Evolutionary conservation across 2,797 vertebrate genomes (phyloP).

Genomic region (Stomatorhinus walkeri): DNA sequence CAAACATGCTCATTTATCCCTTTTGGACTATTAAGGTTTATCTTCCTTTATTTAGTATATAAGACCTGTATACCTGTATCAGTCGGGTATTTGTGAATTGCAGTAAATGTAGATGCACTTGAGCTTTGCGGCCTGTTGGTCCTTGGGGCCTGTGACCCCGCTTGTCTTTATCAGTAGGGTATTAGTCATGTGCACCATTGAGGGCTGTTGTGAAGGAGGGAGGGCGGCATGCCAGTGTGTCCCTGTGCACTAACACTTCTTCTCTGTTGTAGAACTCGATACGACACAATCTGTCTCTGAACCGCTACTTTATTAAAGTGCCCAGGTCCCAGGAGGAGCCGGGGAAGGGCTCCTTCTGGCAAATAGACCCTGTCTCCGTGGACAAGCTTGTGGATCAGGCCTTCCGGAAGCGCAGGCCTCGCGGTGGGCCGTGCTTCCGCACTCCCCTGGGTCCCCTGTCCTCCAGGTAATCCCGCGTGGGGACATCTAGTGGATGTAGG

Average conservation of each 20-base stretch:
- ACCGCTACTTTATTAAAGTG: slow-evolving; percentile 99
- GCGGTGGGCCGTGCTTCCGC: slow-evolving; percentile 95
- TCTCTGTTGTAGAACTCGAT: slow-evolving; percentile 85
- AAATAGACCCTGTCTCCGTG: slow-evolving; percentile 95
- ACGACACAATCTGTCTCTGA: slow-evolving; percentile 96
- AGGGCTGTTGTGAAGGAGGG: neutral
- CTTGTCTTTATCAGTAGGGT: neutral
- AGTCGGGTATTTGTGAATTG: neutral
- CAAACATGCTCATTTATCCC: neutral
- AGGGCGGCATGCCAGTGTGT: neutral
- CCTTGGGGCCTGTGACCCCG: neutral
- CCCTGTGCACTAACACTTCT: neutral
- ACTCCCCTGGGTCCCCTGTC: slow-evolving; percentile 94
- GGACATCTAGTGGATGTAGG: neutral
- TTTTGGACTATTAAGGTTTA: neutral
- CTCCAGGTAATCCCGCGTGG: slow-evolving; percentile 72
- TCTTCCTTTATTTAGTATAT: neutral
- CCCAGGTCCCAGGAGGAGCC: slow-evolving; percentile 96
- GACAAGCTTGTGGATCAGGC: slow-evolving; percentile 94
- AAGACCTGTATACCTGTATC: neutral
- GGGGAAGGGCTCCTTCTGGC: slow-evolving; percentile 97
- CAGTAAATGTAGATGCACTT: neutral
- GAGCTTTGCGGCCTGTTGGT: neutral
- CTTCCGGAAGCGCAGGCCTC: slow-evolving; percentile 92
- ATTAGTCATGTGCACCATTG: neutral